phyloP scores from a whole-genome alignment of 2,113 vertebrate species.

The Pundamilia nyererei region DNA sequence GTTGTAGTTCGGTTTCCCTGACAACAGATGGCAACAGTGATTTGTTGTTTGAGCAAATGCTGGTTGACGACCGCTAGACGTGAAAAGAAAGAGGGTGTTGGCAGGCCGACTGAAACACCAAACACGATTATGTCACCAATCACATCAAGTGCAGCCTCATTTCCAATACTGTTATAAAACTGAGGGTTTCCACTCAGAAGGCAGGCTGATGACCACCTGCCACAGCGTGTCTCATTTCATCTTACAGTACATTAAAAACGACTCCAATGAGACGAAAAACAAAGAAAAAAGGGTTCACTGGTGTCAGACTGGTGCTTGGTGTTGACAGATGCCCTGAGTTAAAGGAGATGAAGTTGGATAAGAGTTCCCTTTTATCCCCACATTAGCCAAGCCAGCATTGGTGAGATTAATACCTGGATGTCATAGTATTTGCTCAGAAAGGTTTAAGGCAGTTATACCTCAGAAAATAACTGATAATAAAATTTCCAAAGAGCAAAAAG shows the following conservation, averaged over 20 bases:
- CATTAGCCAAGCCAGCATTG: not conserved
- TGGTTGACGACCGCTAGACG: not conserved
- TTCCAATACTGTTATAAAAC: not conserved
- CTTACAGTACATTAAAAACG: not conserved
- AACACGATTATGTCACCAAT: not conserved
- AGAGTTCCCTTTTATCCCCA: not conserved
- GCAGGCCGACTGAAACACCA: not conserved
- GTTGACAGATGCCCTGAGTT: not conserved
- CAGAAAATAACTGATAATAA: not conserved
- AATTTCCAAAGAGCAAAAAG: not conserved
- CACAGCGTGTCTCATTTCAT: not conserved
- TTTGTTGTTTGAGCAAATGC: not conserved
- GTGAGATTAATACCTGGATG: not conserved
- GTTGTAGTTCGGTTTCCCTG: conserved; percentile 9
- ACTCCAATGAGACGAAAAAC: not conserved
- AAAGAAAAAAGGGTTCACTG: not conserved
- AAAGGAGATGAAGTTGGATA: not conserved
- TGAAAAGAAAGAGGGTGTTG: not conserved
- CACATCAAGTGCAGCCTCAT: not conserved
- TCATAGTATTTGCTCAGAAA: not conserved
- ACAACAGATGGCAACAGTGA: conserved; percentile 39
- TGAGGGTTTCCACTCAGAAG: not conserved
- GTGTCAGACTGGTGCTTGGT: not conserved
- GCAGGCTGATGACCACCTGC: not conserved
- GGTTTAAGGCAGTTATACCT: not conserved